Evolutionary conservation across 2,113 vertebrate genomes (phyloP), one percentile per base, ranked within the genome.

Genomic region (Gambusia holbrooki): DNA sequence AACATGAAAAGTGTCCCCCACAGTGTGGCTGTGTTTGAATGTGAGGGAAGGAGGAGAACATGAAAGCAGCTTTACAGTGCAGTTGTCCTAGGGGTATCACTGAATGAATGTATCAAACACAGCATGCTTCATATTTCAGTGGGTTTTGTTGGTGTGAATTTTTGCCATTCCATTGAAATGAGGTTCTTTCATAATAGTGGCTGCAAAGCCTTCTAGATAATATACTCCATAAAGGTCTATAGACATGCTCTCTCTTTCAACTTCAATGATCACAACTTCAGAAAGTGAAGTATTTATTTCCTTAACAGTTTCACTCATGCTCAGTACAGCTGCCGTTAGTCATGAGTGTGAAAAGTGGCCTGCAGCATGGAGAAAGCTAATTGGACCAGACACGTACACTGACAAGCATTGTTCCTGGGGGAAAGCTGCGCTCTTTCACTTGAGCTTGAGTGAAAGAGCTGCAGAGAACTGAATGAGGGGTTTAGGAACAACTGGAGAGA

Each of bases 251-350:
- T 28, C 62, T 84, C 40, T 71, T 12, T 37, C 51, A 76, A 62
- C 61, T 27, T 51, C 73, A 66, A 3, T n/a, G n/a, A 29, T 72
- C 45, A 32, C 45, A 48, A 63, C 40, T 71, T 76, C 65, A 81
- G 69, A 87, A 66, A 74, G 63, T 77, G 60, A 74, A 74, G 64
- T 70, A 61, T 72, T 84, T 32, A 17, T 32, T 28, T 62, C 19
- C 35, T n/a, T 33, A 66, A 37, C 51, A 63, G 71, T 73, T 75
- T 74, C 54, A 71, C 71, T 75, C 1, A 30, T 73, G 69, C 67
- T 22, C 22, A 15, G 66, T 76, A 73, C 79, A 82, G 80, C 78
- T 89, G 85, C 81, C 71, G 79, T 63, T 58, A 45, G 65, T n/a
- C 76, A 48, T 61, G 69, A 84, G 68, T 72, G 45, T 66, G 74